Conservation (phyloP, 2,888 invertebrate species). For the Lumbricus terrestris region DNA sequence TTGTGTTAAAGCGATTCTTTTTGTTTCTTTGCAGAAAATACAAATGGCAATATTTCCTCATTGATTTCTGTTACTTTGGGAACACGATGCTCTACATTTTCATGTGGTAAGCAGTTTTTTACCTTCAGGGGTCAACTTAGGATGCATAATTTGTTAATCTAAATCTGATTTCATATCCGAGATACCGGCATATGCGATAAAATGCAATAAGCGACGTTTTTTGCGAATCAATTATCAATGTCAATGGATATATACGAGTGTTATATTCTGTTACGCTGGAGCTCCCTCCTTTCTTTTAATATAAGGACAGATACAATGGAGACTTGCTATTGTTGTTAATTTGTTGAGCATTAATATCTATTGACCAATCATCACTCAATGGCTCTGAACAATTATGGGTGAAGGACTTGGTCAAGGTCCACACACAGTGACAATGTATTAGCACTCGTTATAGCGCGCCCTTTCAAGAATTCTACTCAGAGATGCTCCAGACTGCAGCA, state of each 20-base stretch:
- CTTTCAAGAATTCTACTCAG: too few relatives aligned
- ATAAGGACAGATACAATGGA: too few relatives aligned
- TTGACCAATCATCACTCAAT: too few relatives aligned
- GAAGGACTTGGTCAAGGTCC: too few relatives aligned
- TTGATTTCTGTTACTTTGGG: slow-evolving; percentile 54
- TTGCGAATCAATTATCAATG: background rate
- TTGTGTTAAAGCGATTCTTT: background rate
- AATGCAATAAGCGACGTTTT: background rate
- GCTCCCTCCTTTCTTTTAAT: too few relatives aligned
- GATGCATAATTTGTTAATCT: background rate
- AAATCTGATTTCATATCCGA: background rate
- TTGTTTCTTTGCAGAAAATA: slow-evolving; percentile 40
- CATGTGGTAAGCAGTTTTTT: slow-evolving; percentile 46
- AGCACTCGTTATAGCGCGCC: too few relatives aligned
- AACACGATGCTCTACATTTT: slow-evolving; percentile 45
- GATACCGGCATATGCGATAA: too few relatives aligned
- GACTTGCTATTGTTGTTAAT: too few relatives aligned
- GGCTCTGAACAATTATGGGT: too few relatives aligned
- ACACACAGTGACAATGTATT: too few relatives aligned
- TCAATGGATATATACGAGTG: background rate
- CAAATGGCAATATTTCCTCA: slow-evolving; percentile 50
- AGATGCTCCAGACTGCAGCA: too few relatives aligned
- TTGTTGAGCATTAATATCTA: too few relatives aligned
- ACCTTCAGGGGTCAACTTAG: background rate
- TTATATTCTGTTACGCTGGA: background rate